Evolutionary conservation across 2,797 vertebrate genomes (phyloP), one percentile per base, ranked within the genome.

Genomic region (Psittacula derbiana): DNA sequence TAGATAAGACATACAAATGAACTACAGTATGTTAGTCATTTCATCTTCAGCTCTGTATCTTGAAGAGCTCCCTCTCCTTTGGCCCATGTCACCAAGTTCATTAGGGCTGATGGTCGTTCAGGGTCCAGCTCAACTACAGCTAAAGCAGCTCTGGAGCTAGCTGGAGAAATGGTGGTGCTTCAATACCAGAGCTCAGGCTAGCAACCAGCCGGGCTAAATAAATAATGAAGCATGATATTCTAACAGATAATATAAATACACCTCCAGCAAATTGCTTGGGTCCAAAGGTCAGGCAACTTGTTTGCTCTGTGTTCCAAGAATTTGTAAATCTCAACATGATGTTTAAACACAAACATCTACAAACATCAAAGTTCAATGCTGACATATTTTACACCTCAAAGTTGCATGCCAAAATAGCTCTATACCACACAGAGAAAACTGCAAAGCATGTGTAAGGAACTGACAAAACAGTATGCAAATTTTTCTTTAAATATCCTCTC

Each of bases 321-420:
- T 97, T 92, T 96, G 97, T 98, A 98, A 97, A 98, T 97, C 97
- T 97, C 96, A 74, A 96, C 94, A 95, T 79, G 92, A 89, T 91
- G 96, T 98, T 97, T 97, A 98, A 97, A 96, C 88, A 91, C 97
- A 97, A 97, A 97, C 96, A 97, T 65, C 97, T 92, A 96, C 96
- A 97, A 97, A 95, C 72, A 95, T 86, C 93, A 94, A 96, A 93
- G 93, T 96, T 96, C 94, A 95, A 58, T 16, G 79, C 86, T 95
- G 93, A 85, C 92, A 93, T 74, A 91, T 80, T 94, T 96, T 93
- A 94, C 91, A 91, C 94, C 95, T 96, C 93, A 0, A 49, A 93
- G 84, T 8, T 67, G 53, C 40, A 60, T 76, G 75, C 91, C 92
- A 93, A 89, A 82, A 93, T 41, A 89, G 69, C 91, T 95, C 86